These are phyloP conservation scores for Lysandra coridon DNA, from an alignment of 2,888 invertebrate genomes.

Conservation along the genomic window DNA sequence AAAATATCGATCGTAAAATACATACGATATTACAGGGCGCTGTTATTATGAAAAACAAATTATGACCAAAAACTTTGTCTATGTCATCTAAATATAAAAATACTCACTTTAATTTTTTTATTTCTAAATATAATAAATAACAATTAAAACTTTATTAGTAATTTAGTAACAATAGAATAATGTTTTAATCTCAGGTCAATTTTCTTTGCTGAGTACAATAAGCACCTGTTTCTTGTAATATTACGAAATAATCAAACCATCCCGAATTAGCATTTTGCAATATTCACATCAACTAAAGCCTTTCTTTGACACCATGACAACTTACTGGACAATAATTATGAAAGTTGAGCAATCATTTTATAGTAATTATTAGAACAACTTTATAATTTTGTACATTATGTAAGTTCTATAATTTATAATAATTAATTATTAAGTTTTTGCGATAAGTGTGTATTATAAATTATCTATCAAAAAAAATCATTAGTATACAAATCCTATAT, in stretches of 20 bases:
- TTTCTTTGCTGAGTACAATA: not conserved
- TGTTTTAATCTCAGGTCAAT: not conserved
- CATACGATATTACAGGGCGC: slow-evolving; percentile 5
- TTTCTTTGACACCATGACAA: slow-evolving; percentile 5
- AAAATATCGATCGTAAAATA: slow-evolving; percentile 38
- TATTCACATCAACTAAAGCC: not conserved
- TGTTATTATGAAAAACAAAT: not conserved
- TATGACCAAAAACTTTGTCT: not conserved
- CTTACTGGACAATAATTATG: not conserved
- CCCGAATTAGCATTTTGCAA: not conserved
- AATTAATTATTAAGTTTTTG: too few relatives aligned
- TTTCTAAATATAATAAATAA: too few relatives aligned
- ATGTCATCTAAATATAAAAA: too few relatives aligned
- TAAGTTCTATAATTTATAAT: too few relatives aligned
- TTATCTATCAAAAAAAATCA: too few relatives aligned
- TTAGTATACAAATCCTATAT: not conserved
- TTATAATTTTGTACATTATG: too few relatives aligned
- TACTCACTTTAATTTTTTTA: too few relatives aligned
- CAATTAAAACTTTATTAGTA: too few relatives aligned
- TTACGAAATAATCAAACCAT: not conserved
- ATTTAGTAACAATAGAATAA: not conserved
- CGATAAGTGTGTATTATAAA: too few relatives aligned
- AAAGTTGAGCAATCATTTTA: not conserved
- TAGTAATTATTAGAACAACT: too few relatives aligned
- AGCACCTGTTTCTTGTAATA: not conserved